Evolutionary conservation across 2,113 vertebrate genomes (phyloP).

Genomic region (Panthera leo): DNA sequence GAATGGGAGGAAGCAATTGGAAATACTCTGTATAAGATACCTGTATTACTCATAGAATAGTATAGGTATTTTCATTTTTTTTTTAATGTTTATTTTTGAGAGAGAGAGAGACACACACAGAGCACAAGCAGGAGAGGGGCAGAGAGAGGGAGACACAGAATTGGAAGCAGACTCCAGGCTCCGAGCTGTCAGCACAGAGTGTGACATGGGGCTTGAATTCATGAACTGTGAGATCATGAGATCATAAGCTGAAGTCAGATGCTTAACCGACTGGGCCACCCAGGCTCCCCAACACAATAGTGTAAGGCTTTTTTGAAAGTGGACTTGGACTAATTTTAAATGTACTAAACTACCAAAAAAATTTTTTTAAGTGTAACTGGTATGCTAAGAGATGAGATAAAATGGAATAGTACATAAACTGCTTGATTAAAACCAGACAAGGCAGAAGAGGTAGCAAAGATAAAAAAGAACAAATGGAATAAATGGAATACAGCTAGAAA

Average conservation of each 20-base stretch:
- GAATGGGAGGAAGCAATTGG: not conserved
- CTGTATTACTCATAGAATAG: not conserved
- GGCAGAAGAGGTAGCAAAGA: not conserved
- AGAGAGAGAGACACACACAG: too few species aligned
- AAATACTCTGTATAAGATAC: not conserved
- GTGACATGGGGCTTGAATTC: too few species aligned
- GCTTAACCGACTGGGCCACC: too few species aligned
- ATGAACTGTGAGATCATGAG: too few species aligned
- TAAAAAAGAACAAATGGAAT: not conserved
- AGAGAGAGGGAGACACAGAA: too few species aligned
- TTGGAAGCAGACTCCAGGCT: too few species aligned
- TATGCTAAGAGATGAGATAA: not conserved
- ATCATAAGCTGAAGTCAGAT: too few species aligned
- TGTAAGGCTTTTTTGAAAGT: not conserved
- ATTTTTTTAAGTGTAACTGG: not conserved
- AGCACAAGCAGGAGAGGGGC: too few species aligned
- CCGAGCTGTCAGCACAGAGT: too few species aligned
- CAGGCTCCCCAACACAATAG: too few species aligned
- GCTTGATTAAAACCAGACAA: not conserved
- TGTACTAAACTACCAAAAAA: not conserved
- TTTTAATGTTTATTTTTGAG: too few species aligned
- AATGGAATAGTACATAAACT: not conserved
- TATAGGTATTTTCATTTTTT: not conserved
- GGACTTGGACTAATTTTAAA: not conserved
- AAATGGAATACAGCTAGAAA: not conserved